These are phyloP conservation scores for Eretmochelys imbricata DNA, from an alignment of 2,113 vertebrate genomes.

Conservation along the genomic window DNA sequence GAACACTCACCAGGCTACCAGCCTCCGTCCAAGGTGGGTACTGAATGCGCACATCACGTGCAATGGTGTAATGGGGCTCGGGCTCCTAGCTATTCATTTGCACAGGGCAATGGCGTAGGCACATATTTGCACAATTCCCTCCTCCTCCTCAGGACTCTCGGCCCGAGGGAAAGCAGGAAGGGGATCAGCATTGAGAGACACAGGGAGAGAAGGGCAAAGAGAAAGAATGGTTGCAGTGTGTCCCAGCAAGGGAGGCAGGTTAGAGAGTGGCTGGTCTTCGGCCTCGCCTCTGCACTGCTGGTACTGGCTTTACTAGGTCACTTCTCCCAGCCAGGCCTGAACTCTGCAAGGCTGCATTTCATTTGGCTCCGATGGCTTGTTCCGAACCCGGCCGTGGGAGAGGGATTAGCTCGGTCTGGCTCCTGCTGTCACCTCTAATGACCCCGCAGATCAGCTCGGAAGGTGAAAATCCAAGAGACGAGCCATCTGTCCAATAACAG, in stretches of 20 bases:
- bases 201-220: background rate
- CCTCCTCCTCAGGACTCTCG: background rate
- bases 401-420: background rate
- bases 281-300: background rate
- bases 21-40: background rate
- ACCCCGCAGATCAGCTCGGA: background rate
- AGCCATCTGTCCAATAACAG: background rate
- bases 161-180: background rate
- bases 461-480: background rate
- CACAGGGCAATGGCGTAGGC: background rate
- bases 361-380: background rate
- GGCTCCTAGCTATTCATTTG: background rate
- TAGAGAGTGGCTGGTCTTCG: background rate
- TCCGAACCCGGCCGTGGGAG: background rate
- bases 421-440: background rate
- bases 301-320: background rate
- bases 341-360: background rate
- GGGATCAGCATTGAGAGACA: background rate
- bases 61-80: background rate
- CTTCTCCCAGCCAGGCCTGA: background rate
- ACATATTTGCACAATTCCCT: background rate
- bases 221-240: background rate
- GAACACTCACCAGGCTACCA: no score
- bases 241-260: background rate
- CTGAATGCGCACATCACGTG: background rate